A percentile compares a stretch with the other conserved stretches of the same genome.
Conservation (phyloP, 2,888 invertebrate genomes). For the Drosophila mimica region DNA sequence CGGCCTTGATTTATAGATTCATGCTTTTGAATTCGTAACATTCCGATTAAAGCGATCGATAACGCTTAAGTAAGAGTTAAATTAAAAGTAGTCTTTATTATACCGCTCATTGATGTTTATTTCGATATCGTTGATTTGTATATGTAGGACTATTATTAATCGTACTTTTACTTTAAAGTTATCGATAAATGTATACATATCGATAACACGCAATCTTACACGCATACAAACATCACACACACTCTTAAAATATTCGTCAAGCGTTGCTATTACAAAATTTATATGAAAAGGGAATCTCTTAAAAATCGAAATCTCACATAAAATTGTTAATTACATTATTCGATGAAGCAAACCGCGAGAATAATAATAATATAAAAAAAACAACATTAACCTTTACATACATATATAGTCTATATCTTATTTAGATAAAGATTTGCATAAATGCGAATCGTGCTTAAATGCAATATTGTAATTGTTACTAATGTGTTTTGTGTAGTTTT, state of each 20-base stretch:
- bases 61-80: background rate
- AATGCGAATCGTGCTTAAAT: conserved; percentile 39
- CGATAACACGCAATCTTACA: conserved; percentile 3
- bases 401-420: conserved; percentile 38
- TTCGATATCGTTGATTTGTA: background rate
- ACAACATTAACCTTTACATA: conserved; percentile 28
- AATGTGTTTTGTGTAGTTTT: conserved; percentile 74
- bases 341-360: conserved; percentile 25
- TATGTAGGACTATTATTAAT: background rate
- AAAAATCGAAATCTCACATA: conserved; percentile 23
- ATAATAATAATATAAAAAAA: conserved; percentile 22
- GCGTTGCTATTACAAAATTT: conserved; percentile 19
- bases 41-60: conserved; percentile 12
- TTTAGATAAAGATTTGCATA: conserved; percentile 48
- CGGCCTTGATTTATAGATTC: background rate
- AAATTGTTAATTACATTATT: conserved; percentile 49
- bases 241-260: conserved; percentile 9
- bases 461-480: conserved; percentile 64
- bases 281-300: conserved; percentile 24
- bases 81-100: background rate
- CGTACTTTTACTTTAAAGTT: background rate
- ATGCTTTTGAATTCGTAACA: conserved; percentile 7
- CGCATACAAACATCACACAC: conserved; percentile 2
- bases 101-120: background rate
- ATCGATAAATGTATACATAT: conserved; percentile 2